These are phyloP conservation scores for Pocillopora grandis DNA, from an alignment of 92 coral and sea anemone species.

Conservation along the genomic window DNA sequence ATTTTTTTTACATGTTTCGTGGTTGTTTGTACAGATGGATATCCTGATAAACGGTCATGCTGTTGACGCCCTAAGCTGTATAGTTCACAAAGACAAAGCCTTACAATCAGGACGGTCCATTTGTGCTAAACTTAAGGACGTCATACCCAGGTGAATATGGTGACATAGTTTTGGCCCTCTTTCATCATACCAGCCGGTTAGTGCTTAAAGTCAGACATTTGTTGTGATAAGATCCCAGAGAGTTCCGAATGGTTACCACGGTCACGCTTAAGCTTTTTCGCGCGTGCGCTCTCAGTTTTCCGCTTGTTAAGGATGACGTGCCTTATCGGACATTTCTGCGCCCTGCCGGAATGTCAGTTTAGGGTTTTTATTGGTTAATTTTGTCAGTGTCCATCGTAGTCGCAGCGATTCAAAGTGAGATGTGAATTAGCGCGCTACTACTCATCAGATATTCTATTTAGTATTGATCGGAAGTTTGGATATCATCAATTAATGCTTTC, in stretches of 20 bases:
- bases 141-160: conserved; percentile 80
- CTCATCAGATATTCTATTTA: no score
- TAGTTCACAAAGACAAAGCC: conserved; percentile 89
- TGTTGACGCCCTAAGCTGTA: conserved; percentile 92
- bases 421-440: no score
- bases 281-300: neutral
- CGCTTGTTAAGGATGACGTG: no score
- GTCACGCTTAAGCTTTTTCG: neutral
- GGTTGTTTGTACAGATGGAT: conserved; percentile 67
- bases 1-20: neutral
- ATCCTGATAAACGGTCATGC: conserved; percentile 78
- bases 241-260: neutral
- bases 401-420: no score
- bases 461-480: neutral
- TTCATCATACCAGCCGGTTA: neutral
- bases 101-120: conserved; percentile 67
- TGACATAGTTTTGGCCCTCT: neutral
- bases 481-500: neutral
- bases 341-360: neutral
- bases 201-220: no score
- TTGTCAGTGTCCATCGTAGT: neutral
- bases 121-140: conserved; percentile 75
- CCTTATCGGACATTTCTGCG: no score
- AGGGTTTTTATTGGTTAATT: neutral
- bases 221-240: neutral